phyloP scores from a whole-genome alignment of 2,113 vertebrate species.

The Dissostichus mawsoni region DNA sequence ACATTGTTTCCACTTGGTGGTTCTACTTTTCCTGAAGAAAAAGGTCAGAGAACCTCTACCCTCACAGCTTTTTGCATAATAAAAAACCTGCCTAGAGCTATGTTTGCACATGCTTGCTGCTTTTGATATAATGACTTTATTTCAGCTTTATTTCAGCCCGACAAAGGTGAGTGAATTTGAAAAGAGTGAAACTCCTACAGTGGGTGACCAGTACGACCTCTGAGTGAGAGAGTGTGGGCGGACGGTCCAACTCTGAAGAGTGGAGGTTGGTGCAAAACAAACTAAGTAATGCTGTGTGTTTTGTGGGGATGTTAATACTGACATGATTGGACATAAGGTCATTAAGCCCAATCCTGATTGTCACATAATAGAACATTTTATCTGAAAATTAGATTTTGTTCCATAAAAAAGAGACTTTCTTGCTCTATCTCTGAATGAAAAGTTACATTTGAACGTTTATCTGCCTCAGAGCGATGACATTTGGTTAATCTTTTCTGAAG shows the following conservation, averaged over 20 bases:
- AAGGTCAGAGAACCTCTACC: too few relatives aligned
- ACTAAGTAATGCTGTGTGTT: constrained; percentile 13
- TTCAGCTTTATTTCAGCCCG: neutral
- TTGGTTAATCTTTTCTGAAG: neutral
- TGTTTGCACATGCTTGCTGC: neutral
- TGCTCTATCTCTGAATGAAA: constrained; percentile 10
- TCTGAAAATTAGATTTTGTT: constrained; percentile 18
- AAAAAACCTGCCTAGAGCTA: neutral
- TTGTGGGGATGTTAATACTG: constrained; percentile 2
- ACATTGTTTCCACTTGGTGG: too few relatives aligned
- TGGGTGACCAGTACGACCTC: constrained; percentile 28
- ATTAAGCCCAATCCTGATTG: neutral
- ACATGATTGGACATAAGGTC: neutral
- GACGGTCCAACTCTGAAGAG: constrained; percentile 1
- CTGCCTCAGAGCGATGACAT: constrained; percentile 3
- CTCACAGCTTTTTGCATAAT: too few relatives aligned
- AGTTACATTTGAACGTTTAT: neutral
- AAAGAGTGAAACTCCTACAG: constrained; percentile 23
- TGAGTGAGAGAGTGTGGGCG: constrained; percentile 18
- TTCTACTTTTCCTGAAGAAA: too few relatives aligned
- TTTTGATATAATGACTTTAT: constrained; percentile 19
- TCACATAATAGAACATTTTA: constrained; percentile 5
- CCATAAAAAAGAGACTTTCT: neutral
- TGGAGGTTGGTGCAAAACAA: neutral
- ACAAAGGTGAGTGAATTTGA: constrained; percentile 11